Evolutionary conservation across 2,113 vertebrate genomes (phyloP).

Genomic region (Gallinago media): DNA sequence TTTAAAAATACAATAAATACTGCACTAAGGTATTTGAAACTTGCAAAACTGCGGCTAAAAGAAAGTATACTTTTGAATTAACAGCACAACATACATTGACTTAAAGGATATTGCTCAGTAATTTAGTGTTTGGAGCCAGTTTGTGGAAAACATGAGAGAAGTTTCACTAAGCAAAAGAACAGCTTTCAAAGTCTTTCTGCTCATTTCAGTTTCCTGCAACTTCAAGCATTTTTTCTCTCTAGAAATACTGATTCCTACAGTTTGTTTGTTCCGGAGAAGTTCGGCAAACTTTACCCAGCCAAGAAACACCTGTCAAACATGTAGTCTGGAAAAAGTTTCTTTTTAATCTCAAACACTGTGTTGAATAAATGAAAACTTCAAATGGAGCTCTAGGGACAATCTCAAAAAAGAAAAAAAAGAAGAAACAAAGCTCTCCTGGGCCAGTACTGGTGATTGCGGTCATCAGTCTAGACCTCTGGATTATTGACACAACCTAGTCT

Average conservation of each 20-base stretch:
- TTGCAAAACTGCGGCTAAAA: not conserved
- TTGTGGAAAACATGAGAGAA: not conserved
- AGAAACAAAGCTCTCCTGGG: not conserved
- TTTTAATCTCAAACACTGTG: not conserved
- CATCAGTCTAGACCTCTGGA: not conserved
- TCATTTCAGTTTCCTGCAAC: not conserved
- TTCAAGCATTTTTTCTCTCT: not conserved
- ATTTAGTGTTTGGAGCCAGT: not conserved
- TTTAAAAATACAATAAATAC: not conserved
- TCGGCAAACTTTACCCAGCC: not conserved
- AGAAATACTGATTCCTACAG: not conserved
- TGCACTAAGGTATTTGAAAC: not conserved
- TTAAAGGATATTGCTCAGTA: not conserved
- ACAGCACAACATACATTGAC: not conserved
- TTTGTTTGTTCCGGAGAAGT: not conserved
- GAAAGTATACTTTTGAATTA: not conserved
- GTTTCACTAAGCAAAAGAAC: not conserved
- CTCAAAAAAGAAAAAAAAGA: not conserved
- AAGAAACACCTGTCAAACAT: not conserved
- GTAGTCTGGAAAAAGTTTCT: not conserved
- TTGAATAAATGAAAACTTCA: not conserved
- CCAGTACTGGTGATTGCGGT: too few species aligned
- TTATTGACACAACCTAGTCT: not conserved
- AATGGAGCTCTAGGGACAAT: not conserved
- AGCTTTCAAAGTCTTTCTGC: not conserved